Evolutionary conservation across 2,888 invertebrate species (phyloP).

Genomic region (Anodontia alba): DNA sequence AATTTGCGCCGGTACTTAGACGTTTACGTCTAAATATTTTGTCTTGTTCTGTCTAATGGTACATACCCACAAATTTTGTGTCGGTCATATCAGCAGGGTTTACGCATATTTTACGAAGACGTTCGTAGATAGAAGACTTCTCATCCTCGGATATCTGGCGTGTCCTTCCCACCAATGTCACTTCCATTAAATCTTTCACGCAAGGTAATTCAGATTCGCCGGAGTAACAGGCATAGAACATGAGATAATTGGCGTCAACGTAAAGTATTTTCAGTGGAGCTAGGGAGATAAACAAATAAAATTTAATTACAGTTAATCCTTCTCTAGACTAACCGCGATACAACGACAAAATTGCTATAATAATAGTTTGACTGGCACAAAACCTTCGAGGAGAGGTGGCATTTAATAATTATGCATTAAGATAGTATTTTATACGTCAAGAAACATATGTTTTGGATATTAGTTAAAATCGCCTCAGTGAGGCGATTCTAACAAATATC

Average conservation of each 20-base stretch:
- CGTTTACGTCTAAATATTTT: too few species aligned
- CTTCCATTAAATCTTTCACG: slow-evolving; percentile 45
- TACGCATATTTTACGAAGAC: slow-evolving; percentile 50
- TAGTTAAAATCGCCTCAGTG: too few species aligned
- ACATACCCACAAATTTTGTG: slow-evolving; percentile 43
- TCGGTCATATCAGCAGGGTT: slow-evolving; percentile 41
- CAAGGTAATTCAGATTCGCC: slow-evolving; percentile 48
- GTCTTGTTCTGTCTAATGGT: too few species aligned
- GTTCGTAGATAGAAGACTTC: slow-evolving; percentile 37
- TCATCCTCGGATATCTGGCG: slow-evolving; percentile 37
- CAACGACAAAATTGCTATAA: too few species aligned
- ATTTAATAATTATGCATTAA: too few species aligned
- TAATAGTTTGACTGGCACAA: too few species aligned
- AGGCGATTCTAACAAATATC: too few species aligned
- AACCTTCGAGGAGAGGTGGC: too few species aligned
- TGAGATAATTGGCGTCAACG: slow-evolving; percentile 53
- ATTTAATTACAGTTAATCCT: too few species aligned
- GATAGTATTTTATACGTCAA: too few species aligned
- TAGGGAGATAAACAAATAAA: slow-evolving; percentile 17
- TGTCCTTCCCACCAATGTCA: slow-evolving; percentile 54
- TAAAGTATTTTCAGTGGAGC: slow-evolving; percentile 63
- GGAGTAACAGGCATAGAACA: slow-evolving; percentile 63
- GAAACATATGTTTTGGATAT: too few species aligned
- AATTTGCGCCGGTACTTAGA: too few species aligned
- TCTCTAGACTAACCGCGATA: neutral